These are phyloP conservation scores for Mormyrops boulengeri DNA, from an alignment of 2,797 vertebrate genomes.

Conservation along the genomic window DNA sequence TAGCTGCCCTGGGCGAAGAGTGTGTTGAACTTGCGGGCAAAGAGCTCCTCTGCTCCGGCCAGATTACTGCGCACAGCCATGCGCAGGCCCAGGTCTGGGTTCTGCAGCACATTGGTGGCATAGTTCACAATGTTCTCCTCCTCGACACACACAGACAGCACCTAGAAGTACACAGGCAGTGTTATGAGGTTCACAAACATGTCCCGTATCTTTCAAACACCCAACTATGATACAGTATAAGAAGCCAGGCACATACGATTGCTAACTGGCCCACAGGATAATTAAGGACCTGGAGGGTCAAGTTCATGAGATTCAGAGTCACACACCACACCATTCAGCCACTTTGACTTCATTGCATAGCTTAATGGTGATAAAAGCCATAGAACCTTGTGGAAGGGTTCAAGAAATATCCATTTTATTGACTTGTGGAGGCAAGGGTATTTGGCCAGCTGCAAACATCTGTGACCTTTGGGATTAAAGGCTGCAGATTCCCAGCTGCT, in stretches of 20 bases:
- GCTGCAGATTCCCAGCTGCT: not conserved
- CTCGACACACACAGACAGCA: constrained; percentile 88
- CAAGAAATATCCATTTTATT: not conserved
- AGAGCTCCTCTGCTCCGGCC: constrained; percentile 83
- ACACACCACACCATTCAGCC: not conserved
- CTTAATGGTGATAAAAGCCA: not conserved
- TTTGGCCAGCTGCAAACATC: not conserved
- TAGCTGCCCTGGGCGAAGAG: constrained; percentile 84
- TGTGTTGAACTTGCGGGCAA: constrained; percentile 81
- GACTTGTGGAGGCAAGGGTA: not conserved
- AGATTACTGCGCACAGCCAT: constrained; percentile 85
- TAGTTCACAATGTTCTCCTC: constrained; percentile 93
- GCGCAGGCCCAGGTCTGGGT: constrained; percentile 80
- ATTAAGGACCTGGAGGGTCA: not conserved
- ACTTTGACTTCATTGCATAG: not conserved
- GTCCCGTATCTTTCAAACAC: not conserved
- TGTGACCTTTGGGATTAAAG: not conserved
- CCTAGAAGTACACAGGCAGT: constrained; percentile 52
- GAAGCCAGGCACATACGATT: not conserved
- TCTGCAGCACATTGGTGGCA: constrained; percentile 80
- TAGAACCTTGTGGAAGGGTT: not conserved
- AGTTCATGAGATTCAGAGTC: not conserved
- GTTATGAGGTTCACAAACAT: not conserved
- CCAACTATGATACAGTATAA: not conserved
- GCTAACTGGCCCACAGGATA: not conserved